Percentiles rank a stretch among this genome's conserved stretches.
Evolutionary conservation across 1,140 invertebrate genomes (phyloP).

Genomic region (Drosophila mauritiana): DNA sequence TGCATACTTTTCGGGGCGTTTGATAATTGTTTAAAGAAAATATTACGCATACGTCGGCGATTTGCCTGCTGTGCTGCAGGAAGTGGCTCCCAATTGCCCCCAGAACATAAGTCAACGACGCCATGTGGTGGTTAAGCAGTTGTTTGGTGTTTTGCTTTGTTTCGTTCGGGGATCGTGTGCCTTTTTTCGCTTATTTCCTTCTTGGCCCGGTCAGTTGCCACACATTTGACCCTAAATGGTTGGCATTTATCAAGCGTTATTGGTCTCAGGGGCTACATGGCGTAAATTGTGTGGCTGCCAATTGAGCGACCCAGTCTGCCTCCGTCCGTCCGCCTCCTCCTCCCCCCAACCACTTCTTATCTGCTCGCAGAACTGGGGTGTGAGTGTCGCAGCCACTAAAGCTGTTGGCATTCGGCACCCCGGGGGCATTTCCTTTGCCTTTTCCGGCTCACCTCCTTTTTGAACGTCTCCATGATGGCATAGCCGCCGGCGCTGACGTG

Average conservation of each 20-base stretch:
- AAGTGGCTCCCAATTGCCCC: constrained; percentile 27
- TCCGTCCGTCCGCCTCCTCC: too few relatives aligned
- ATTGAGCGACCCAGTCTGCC: constrained; percentile 54
- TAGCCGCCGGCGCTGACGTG: constrained; percentile 62
- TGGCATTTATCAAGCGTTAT: constrained; percentile 84
- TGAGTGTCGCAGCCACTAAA: constrained; percentile 48
- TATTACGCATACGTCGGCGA: constrained; percentile 78
- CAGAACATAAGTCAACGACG: constrained; percentile 59
- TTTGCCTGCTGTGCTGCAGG: constrained; percentile 48
- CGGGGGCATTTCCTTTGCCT: not conserved
- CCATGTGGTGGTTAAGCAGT: constrained; percentile 48
- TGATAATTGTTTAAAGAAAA: constrained; percentile 84
- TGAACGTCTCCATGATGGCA: constrained; percentile 82
- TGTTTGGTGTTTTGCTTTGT: constrained; percentile 19
- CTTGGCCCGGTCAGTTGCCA: constrained; percentile 46
- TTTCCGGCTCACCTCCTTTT: constrained; percentile 72
- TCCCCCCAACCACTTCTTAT: not conserved
- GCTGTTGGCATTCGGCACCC: constrained; percentile 27
- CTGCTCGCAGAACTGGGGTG: not conserved
- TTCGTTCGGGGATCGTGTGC: constrained; percentile 5
- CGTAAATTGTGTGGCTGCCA: constrained; percentile 82
- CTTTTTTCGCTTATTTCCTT: not conserved
- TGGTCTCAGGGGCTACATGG: constrained; percentile 80
- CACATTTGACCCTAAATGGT: constrained; percentile 83
- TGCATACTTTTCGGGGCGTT: constrained; percentile 73